Evolutionary conservation across 2,797 vertebrate species (phyloP).

Genomic region (Anguilla anguilla): DNA sequence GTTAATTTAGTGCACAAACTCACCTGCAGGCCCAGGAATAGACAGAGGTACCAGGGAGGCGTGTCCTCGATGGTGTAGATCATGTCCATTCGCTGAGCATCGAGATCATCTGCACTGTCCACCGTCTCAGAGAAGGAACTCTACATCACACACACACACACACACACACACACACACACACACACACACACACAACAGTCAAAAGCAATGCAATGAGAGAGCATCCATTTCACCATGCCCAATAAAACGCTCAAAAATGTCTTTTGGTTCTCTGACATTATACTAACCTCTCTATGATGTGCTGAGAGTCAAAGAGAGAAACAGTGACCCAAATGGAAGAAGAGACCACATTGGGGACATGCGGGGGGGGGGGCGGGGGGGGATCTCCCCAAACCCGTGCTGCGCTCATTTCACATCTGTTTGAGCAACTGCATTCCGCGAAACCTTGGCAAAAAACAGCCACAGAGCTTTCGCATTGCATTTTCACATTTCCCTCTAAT

Average conservation of each 20-base stretch:
- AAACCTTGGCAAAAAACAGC: background rate
- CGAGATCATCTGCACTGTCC: slow-evolving; percentile 83
- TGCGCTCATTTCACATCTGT: too few species aligned
- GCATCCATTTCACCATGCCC: background rate
- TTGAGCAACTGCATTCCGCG: too few species aligned
- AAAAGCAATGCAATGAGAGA: background rate
- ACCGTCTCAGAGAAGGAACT: slow-evolving; percentile 88
- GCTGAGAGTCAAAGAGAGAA: too few species aligned
- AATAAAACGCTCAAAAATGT: background rate
- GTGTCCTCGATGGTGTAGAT: slow-evolving; percentile 97
- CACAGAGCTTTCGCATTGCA: background rate
- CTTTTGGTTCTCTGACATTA: too few species aligned
- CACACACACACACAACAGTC: slow-evolving; percentile 8
- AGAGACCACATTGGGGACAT: too few species aligned
- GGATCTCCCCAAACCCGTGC: too few species aligned
- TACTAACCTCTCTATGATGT: too few species aligned
- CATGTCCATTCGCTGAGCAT: slow-evolving; percentile 88
- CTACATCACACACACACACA: slow-evolving; percentile 57
- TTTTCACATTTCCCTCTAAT: background rate
- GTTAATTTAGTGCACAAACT: background rate
- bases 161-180: slow-evolving; percentile 15
- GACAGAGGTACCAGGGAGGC: slow-evolving; percentile 96
- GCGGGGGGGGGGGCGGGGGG: too few species aligned
- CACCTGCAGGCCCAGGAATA: slow-evolving; percentile 96
- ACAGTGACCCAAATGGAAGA: too few species aligned